These are phyloP conservation scores for Brenthis hecate DNA, from an alignment of 2,888 invertebrate genomes.

Conservation along the genomic window DNA sequence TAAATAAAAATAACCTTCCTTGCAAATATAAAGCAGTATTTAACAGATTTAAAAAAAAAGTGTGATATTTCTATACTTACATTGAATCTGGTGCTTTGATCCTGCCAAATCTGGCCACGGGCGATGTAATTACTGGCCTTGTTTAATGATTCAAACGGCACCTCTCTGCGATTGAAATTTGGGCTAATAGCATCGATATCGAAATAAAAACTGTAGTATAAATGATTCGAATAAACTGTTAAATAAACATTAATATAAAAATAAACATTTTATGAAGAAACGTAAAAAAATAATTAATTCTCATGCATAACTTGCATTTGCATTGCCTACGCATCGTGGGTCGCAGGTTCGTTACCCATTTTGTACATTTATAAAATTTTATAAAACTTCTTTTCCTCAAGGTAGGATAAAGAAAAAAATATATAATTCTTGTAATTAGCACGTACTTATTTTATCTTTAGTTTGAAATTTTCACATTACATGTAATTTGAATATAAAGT, in stretches of 20 bases:
- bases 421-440: not conserved
- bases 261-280: too few species aligned
- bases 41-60: slow-evolving; percentile 19
- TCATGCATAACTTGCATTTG: too few species aligned
- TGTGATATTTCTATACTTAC: slow-evolving; percentile 15
- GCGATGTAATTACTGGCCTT: slow-evolving; percentile 28
- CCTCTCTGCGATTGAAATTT: slow-evolving; percentile 22
- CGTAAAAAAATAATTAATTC: too few species aligned
- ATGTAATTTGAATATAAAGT: slow-evolving; percentile 31
- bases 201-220: slow-evolving; percentile 6
- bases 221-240: not conserved
- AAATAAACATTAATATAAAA: too few species aligned
- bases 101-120: slow-evolving; percentile 19
- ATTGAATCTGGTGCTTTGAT: slow-evolving; percentile 26
- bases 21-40: slow-evolving; percentile 5
- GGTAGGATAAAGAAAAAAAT: too few species aligned
- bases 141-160: slow-evolving; percentile 29
- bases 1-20: not conserved
- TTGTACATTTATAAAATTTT: too few species aligned
- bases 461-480: not conserved
- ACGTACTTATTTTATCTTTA: not conserved
- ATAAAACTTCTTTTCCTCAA: too few species aligned
- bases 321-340: too few species aligned
- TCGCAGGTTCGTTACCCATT: too few species aligned
- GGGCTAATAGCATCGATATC: slow-evolving; percentile 14